phyloP scores from a whole-genome alignment of 2,113 vertebrate genomes.

The Paradoxurus hermaphroditus region DNA sequence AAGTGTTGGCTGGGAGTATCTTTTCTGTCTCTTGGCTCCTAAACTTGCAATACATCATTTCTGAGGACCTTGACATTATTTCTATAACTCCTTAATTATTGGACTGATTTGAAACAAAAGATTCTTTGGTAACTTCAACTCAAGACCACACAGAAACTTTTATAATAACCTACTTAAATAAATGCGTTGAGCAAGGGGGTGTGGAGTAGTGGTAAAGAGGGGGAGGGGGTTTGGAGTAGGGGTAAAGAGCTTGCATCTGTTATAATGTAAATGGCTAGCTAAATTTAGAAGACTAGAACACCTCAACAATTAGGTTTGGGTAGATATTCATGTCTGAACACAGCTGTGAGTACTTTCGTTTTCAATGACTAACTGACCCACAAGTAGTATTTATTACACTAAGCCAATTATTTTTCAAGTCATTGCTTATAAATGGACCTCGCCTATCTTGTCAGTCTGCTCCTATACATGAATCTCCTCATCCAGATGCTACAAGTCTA shows the following conservation, averaged over 20 bases:
- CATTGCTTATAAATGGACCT: conserved; percentile 3
- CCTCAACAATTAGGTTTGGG: neutral
- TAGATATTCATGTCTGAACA: neutral
- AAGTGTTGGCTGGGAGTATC: neutral
- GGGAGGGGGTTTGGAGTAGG: neutral
- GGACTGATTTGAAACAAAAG: conserved; percentile 12
- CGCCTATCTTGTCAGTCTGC: neutral
- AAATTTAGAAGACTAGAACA: neutral
- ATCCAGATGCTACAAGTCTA: neutral
- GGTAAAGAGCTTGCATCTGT: neutral
- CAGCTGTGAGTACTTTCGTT: conserved; percentile 22
- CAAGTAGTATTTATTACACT: conserved; percentile 10
- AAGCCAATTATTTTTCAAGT: conserved; percentile 12
- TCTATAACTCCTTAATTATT: conserved; percentile 4
- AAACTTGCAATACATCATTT: conserved; percentile 33
- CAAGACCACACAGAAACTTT: conserved; percentile 21
- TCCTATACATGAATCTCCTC: neutral
- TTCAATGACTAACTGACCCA: conserved; percentile 5
- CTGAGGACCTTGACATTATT: conserved; percentile 7
- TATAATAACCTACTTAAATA: neutral
- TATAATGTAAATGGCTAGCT: neutral
- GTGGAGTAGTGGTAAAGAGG: neutral
- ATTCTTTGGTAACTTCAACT: neutral
- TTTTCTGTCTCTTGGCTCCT: conserved; percentile 50
- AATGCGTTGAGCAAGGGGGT: neutral